A percentile compares a stretch with the other conserved stretches of the same genome.
These are phyloP conservation scores for Malurus cyaneus DNA, from an alignment of 2,113 vertebrate genomes.

Conservation along the genomic window DNA sequence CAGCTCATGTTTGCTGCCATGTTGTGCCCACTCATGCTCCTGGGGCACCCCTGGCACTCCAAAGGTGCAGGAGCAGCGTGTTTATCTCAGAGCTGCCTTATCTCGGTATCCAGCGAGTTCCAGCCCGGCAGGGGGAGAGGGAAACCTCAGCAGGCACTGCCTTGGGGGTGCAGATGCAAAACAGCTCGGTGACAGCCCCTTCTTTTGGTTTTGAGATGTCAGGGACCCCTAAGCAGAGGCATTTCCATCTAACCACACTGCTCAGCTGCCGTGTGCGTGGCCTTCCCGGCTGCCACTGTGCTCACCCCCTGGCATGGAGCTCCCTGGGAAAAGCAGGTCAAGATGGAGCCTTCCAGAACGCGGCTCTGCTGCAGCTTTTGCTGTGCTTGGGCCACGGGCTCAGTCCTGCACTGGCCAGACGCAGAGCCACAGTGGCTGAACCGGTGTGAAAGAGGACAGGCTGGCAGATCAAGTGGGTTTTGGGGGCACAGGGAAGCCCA, in stretches of 20 bases:
- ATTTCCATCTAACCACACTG: fast-evolving
- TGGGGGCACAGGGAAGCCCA: not conserved
- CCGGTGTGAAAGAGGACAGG: fast-evolving
- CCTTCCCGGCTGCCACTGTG: fast-evolving
- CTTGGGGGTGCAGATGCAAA: not conserved
- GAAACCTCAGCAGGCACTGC: not conserved
- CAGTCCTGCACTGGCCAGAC: not conserved
- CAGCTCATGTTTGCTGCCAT: not conserved
- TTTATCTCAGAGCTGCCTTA: not conserved
- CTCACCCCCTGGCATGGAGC: not conserved
- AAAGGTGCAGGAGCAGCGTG: fast-evolving
- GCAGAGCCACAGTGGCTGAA: not conserved
- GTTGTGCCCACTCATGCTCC: fast-evolving
- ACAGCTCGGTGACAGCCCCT: not conserved
- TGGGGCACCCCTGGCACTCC: not conserved
- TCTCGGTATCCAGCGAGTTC: fast-evolving
- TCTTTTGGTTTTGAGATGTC: fast-evolving
- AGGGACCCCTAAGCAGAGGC: not conserved
- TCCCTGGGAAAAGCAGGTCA: not conserved
- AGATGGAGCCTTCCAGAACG: not conserved
- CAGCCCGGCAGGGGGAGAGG: not conserved
- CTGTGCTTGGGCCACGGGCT: not conserved
- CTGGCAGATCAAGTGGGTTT: not conserved
- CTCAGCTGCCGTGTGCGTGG: not conserved
- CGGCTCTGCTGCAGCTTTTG: not conserved